Conservation (phyloP, 2,888 invertebrate genomes). For the Acronicta psi region DNA sequence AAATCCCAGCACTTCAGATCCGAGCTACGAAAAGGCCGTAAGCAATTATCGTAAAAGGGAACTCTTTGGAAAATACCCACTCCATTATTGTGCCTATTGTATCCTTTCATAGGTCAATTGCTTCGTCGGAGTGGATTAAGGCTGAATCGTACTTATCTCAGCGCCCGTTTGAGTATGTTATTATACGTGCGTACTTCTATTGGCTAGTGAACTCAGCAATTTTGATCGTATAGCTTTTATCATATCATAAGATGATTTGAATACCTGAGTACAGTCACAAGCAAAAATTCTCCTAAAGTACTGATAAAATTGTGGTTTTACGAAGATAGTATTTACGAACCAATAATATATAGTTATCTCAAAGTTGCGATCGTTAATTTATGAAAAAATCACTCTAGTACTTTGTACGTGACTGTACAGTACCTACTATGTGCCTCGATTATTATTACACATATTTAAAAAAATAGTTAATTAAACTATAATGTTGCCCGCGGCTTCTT, state of each 20-base stretch:
- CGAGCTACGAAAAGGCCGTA: slow-evolving; percentile 55
- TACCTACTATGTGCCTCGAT: no score
- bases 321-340: no score
- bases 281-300: no score
- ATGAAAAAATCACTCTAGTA: no score
- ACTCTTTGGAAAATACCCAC: slow-evolving; percentile 67
- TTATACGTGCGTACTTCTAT: slow-evolving; percentile 25
- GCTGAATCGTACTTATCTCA: slow-evolving; percentile 49
- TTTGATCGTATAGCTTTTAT: slow-evolving; percentile 3
- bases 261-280: no score
- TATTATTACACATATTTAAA: no score
- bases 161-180: slow-evolving; percentile 32
- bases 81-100: slow-evolving; percentile 67
- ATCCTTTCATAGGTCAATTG: slow-evolving; percentile 66
- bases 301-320: no score
- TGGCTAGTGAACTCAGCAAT: neutral
- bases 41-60: slow-evolving; percentile 76
- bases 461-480: no score
- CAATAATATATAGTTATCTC: no score
- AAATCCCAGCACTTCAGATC: slow-evolving; percentile 52
- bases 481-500: no score
- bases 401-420: no score
- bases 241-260: neutral
- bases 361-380: no score
- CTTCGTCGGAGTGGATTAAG: slow-evolving; percentile 56